Base-by-base conservation (phyloP, 1,140 invertebrate species). In the Vollenhovia emeryi region DNA sequence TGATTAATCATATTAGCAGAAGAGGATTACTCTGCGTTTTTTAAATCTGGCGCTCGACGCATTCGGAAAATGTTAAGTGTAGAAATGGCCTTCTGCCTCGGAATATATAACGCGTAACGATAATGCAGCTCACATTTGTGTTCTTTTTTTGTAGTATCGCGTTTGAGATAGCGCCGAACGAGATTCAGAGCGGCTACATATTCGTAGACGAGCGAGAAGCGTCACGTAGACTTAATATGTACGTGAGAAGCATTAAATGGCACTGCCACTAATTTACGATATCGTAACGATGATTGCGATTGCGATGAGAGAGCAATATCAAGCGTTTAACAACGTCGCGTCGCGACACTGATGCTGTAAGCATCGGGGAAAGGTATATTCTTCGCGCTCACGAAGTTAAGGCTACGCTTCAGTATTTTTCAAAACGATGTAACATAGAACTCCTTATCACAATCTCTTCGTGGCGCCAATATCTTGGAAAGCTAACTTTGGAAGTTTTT, bases 241-340 rank as follows among this genome's bases (percentile, higher is more conserved):
- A 91, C 73, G 64, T 36, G 76, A 55, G 30, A 64, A 30, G 11
- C 13, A 18, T 59, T 57, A 30, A 71, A 78, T 85, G 62, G 75
- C 83, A 87, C 88, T 89, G 88, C 87, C 84, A 87, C 68, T 85
- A 88, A 83, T 86, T 86, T 69, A 86, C 74, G 62, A 71, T 86
- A 91, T 85, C 76, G 59, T 80, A 48, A 84, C 64, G 68, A 78
- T 82, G 73, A 60, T 87, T 73, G 86, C 59, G 71, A 73, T 57
- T 60, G n/a, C n/a, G n/a, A n/a, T 36, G 55, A 69, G 83, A 85
- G 36, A 84, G 88, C 87, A 86, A 88, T 87, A 76, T 21, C 60
- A 83, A 78, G n/a, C 13, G 74, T 68, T 68, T 60, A 40, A 57
- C 8, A 62, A 64, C 43, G 18, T 43, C 15, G 52, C 55, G 33